A percentile compares a stretch with the other conserved stretches of the same genome.
Conservation (phyloP, 1,140 invertebrate genomes). For the Megalonaias nervosa region DNA sequence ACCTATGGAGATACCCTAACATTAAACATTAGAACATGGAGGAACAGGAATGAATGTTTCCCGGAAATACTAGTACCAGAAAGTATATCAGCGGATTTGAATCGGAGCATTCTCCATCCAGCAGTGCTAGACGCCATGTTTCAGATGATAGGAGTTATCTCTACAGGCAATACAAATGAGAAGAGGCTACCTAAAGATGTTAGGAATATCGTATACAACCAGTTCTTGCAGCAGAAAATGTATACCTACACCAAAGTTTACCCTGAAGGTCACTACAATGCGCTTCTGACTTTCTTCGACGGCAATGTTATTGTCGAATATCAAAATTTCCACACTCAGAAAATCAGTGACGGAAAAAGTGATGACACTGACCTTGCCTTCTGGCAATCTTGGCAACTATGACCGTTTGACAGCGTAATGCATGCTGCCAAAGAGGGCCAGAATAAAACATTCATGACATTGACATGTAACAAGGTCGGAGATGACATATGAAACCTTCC, state of each 20-base stretch:
- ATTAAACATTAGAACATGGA: slow-evolving; percentile 35
- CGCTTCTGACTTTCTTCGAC: slow-evolving; percentile 34
- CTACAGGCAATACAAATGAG: not conserved
- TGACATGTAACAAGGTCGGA: too few species aligned
- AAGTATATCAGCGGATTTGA: slow-evolving; percentile 33
- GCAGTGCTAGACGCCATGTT: slow-evolving; percentile 49
- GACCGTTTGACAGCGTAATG: too few species aligned
- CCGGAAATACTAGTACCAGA: slow-evolving; percentile 39
- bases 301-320: slow-evolving; percentile 45
- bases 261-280: slow-evolving; percentile 34
- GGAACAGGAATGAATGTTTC: slow-evolving; percentile 42
- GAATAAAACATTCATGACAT: too few species aligned
- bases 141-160: slow-evolving; percentile 39
- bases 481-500: too few species aligned
- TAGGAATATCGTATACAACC: slow-evolving; percentile 8
- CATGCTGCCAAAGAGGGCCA: too few species aligned
- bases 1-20: slow-evolving; percentile 44
- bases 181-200: slow-evolving; percentile 28
- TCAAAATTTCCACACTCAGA: too few species aligned
- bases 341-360: too few species aligned
- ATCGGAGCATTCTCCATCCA: slow-evolving; percentile 46
- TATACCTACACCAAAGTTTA: slow-evolving; percentile 20
- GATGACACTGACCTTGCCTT: too few species aligned
- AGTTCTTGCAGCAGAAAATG: slow-evolving; percentile 22
- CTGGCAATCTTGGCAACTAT: too few species aligned